Conservation (phyloP, 2,888 invertebrate genomes). For the Meganola albula region DNA sequence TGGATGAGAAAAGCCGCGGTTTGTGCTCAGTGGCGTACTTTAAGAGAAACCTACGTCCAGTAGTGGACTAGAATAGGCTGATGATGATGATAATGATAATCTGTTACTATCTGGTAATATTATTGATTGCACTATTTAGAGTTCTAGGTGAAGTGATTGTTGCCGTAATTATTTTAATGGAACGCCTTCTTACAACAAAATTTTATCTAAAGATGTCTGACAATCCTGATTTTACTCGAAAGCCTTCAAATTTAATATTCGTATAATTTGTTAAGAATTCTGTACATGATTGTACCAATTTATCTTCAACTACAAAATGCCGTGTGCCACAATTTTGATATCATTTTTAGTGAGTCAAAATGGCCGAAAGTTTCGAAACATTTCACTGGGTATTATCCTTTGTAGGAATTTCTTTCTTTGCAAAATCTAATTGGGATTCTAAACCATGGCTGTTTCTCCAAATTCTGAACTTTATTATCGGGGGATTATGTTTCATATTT, state of each 20-base stretch:
- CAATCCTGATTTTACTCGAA: too few relatives aligned
- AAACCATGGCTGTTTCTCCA: slow-evolving; percentile 47
- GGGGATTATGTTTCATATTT: slow-evolving; percentile 48
- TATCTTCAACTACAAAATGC: slow-evolving; percentile 24
- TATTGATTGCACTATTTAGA: too few relatives aligned
- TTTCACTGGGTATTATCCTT: slow-evolving; percentile 52
- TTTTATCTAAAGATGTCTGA: too few relatives aligned
- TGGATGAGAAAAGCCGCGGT: too few relatives aligned
- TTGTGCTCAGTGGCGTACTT: too few relatives aligned
- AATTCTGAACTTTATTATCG: slow-evolving; percentile 49
- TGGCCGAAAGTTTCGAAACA: slow-evolving; percentile 49
- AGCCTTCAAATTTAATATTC: not conserved
- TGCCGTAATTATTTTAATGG: too few relatives aligned
- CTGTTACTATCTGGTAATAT: too few relatives aligned
- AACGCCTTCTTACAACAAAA: too few relatives aligned
- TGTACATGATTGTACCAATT: slow-evolving; percentile 28
- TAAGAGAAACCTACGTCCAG: too few relatives aligned
- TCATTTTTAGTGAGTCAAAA: slow-evolving; percentile 26
- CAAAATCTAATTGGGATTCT: slow-evolving; percentile 44
- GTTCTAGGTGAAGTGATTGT: too few relatives aligned
- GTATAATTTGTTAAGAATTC: not conserved
- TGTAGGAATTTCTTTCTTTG: slow-evolving; percentile 53
- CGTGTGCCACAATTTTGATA: slow-evolving; percentile 9
- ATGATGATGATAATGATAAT: too few relatives aligned
- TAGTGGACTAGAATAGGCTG: too few relatives aligned